Percentiles rank a stretch among this genome's conserved stretches.
Conservation (phyloP, 1,140 invertebrate species). For the Vanessa atalanta region DNA sequence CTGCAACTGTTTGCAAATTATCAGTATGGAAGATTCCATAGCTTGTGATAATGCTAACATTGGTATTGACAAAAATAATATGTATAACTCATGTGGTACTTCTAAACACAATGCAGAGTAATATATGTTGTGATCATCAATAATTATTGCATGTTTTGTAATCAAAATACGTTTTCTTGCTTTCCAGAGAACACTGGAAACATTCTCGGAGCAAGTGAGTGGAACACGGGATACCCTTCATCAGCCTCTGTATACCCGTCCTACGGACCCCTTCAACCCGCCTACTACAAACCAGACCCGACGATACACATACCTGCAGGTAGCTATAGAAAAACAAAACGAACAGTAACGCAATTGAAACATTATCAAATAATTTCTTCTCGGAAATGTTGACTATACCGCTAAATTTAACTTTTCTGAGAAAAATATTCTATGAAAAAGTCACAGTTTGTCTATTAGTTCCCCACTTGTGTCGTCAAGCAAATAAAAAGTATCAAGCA, state of each 20-base stretch:
- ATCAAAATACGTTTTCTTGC: too few species aligned
- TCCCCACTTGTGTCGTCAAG: background rate
- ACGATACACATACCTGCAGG: conserved; percentile 68
- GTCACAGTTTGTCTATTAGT: background rate
- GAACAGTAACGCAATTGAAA: background rate
- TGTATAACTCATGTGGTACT: too few species aligned
- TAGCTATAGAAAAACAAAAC: conserved; percentile 19
- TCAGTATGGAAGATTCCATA: too few species aligned
- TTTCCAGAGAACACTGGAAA: conserved; percentile 64
- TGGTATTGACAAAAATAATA: too few species aligned
- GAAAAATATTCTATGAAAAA: background rate
- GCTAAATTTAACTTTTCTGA: background rate
- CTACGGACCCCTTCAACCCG: conserved; percentile 61
- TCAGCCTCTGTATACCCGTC: conserved; percentile 58
- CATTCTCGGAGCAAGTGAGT: conserved; percentile 70
- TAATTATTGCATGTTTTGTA: too few species aligned
- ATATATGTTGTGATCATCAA: too few species aligned
- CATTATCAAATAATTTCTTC: background rate
- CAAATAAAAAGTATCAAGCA: background rate
- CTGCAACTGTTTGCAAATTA: too few species aligned
- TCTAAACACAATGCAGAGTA: too few species aligned
- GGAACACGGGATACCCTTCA: conserved; percentile 73
- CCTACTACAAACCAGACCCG: conserved; percentile 71
- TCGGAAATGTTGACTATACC: background rate
- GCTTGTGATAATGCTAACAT: too few species aligned